These are phyloP conservation scores for Ophion costatus DNA, from an alignment of 2,888 invertebrate species.

Conservation along the genomic window DNA sequence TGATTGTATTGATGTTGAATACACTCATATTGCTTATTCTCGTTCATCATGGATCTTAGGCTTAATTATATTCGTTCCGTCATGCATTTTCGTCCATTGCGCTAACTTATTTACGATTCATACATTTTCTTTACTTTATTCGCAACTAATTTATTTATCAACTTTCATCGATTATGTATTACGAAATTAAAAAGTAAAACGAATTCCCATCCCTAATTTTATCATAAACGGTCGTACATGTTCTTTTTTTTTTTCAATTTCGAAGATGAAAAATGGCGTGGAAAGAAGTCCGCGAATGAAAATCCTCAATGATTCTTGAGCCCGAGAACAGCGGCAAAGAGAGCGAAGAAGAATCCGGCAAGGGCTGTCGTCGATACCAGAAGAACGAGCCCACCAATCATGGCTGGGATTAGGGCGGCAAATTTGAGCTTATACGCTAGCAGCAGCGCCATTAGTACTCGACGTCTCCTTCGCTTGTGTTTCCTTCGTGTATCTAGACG, in stretches of 20 bases:
- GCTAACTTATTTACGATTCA: constrained; percentile 35
- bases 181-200: constrained; percentile 14
- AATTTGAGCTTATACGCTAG: constrained; percentile 94
- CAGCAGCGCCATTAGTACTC: constrained; percentile 90
- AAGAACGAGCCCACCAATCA: constrained; percentile 89
- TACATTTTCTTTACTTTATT: constrained; percentile 66
- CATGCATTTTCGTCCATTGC: neutral
- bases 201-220: constrained; percentile 6
- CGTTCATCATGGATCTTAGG: constrained; percentile 20
- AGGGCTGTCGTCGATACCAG: constrained; percentile 91
- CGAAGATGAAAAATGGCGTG: constrained; percentile 4
- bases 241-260: neutral
- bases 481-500: constrained; percentile 71
- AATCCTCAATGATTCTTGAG: constrained; percentile 83
- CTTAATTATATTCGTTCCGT: constrained; percentile 20
- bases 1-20: constrained; percentile 37
- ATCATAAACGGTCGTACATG: neutral
- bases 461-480: constrained; percentile 86
- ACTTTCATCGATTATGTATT: constrained; percentile 48
- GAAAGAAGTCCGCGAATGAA: neutral
- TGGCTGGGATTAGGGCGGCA: constrained; percentile 90
- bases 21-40: constrained; percentile 1
- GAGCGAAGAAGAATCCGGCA: constrained; percentile 94
- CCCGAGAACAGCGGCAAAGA: constrained; percentile 93
- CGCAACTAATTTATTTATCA: constrained; percentile 68